Evolutionary conservation across 2,888 invertebrate species (phyloP).

Genomic region (Hartigia nigra): DNA sequence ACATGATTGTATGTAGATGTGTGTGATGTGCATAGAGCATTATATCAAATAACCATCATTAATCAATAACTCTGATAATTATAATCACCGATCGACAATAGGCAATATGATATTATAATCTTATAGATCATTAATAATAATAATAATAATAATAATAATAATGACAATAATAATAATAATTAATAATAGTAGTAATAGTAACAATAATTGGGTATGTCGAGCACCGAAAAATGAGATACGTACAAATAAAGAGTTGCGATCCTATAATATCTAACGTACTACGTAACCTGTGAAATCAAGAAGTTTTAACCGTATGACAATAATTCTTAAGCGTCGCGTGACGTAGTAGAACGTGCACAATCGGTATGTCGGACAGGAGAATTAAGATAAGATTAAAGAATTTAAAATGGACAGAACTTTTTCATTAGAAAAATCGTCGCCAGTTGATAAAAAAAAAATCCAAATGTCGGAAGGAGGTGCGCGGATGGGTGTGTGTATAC

Average conservation of each 20-base stretch:
- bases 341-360: conserved; percentile 43
- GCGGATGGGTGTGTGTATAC: no score
- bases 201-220: conserved; percentile 59
- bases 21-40: conserved; percentile 56
- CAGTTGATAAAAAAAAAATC: no score
- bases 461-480: no score
- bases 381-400: no score
- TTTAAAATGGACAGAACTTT: no score
- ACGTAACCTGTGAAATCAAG: conserved; percentile 12
- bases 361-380: conserved; percentile 28
- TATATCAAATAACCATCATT: conserved; percentile 56
- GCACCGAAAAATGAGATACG: conserved; percentile 60
- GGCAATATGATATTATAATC: conserved; percentile 56
- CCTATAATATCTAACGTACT: background rate
- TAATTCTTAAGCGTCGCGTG: conserved; percentile 32
- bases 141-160: conserved; percentile 35
- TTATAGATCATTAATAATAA: conserved; percentile 53
- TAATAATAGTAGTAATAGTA: conserved; percentile 28
- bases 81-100: conserved; percentile 55
- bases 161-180: conserved; percentile 38
- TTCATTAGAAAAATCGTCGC: no score
- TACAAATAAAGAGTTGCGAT: conserved; percentile 37
- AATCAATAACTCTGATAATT: conserved; percentile 51
- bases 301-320: background rate
- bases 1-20: conserved; percentile 49